A percentile compares a stretch with the other conserved stretches of the same genome.
Evolutionary conservation across 2,113 vertebrate genomes (phyloP).

Genomic region (Garra rufa): DNA sequence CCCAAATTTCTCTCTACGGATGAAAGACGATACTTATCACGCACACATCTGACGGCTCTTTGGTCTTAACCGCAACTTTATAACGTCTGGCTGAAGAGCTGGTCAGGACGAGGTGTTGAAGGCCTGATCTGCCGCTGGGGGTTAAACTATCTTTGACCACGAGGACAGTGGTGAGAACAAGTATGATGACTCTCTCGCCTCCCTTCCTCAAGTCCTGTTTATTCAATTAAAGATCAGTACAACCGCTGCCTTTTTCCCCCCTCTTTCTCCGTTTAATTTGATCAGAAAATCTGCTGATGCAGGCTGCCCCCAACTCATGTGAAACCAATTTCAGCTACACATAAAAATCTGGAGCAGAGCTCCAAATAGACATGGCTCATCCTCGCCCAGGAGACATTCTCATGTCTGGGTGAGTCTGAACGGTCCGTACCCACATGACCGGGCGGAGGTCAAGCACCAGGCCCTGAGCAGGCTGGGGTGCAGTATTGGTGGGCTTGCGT

Average conservation of each 20-base stretch:
- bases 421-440: conserved; percentile 7
- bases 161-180: conserved; percentile 51
- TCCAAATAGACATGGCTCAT: conserved; percentile 60
- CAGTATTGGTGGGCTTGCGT: background rate
- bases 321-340: conserved; percentile 84
- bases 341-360: conserved; percentile 61
- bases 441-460: background rate
- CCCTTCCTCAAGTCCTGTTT: conserved; percentile 68
- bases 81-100: conserved; percentile 13
- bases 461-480: background rate
- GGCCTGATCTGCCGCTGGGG: conserved; percentile 5
- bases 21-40: conserved; percentile 26
- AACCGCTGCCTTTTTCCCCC: conserved; percentile 72
- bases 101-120: background rate
- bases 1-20: background rate
- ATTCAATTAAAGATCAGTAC: conserved; percentile 84
- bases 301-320: conserved; percentile 82
- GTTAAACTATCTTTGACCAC: conserved; percentile 51
- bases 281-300: conserved; percentile 85
- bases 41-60: conserved; percentile 33
- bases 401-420: background rate
- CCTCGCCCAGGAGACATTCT: conserved; percentile 49
- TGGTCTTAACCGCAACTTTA: conserved; percentile 31
- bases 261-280: conserved; percentile 76
- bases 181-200: conserved; percentile 60